Conservation (phyloP, 2,797 vertebrate genomes). For the Ctenosaura bakeri region DNA sequence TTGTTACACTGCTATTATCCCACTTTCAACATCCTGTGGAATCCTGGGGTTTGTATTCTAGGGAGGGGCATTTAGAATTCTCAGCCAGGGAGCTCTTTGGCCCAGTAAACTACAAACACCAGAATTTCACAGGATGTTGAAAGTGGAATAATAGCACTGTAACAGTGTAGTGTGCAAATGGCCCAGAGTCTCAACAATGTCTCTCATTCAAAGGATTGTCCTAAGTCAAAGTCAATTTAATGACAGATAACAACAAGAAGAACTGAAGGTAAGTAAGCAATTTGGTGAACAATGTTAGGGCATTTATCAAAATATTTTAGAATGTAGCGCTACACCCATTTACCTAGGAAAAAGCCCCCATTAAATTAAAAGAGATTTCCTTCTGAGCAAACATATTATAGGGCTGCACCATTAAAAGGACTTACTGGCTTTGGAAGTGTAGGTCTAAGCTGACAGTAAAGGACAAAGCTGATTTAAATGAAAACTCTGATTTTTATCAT, state of each 20-base stretch:
- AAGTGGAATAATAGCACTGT: too few species aligned
- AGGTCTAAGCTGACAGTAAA: fast-evolving
- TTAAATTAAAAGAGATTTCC: not conserved
- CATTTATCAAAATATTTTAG: not conserved
- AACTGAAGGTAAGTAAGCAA: not conserved
- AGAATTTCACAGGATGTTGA: too few species aligned
- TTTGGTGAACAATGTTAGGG: not conserved
- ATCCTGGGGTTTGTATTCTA: too few species aligned
- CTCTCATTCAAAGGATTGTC: too few species aligned
- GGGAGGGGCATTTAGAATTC: too few species aligned
- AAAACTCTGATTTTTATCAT: not conserved
- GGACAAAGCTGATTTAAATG: not conserved
- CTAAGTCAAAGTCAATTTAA: too few species aligned
- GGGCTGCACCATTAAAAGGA: not conserved
- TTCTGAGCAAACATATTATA: not conserved
- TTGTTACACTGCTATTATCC: too few species aligned
- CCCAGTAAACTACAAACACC: too few species aligned
- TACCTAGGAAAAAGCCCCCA: not conserved
- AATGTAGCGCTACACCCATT: not conserved
- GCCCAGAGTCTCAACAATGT: too few species aligned
- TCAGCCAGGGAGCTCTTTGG: too few species aligned
- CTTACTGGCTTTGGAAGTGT: fast-evolving
- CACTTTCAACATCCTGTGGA: too few species aligned
- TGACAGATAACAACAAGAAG: not conserved
- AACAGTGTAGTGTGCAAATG: too few species aligned